Conservation (phyloP, 2,797 vertebrate species). For the Platalea minor region DNA sequence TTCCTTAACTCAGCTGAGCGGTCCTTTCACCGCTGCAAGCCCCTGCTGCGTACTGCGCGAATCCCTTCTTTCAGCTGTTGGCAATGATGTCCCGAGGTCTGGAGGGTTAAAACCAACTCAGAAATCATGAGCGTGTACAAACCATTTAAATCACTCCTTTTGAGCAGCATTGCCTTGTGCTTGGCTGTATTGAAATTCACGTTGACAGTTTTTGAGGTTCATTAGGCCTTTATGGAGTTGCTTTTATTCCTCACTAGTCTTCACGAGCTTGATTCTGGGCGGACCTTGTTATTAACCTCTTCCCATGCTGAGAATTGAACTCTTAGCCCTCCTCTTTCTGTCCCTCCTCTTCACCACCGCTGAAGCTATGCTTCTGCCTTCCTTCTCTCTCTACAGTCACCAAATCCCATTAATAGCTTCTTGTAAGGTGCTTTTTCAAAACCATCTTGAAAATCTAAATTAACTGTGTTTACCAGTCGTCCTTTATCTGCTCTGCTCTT, state of each 20-base stretch:
- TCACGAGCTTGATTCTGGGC: neutral
- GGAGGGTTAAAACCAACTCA: neutral
- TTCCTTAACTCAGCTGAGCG: neutral
- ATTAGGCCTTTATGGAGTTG: neutral
- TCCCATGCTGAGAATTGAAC: conserved; percentile 8
- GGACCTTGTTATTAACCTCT: conserved; percentile 35
- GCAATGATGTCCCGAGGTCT: neutral
- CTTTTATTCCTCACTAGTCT: neutral
- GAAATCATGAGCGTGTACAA: neutral
- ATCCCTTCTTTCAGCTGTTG: neutral
- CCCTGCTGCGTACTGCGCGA: neutral
- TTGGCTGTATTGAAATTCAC: neutral
- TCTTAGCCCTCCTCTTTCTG: neutral
- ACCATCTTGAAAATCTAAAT: conserved; percentile 23
- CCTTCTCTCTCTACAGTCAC: neutral
- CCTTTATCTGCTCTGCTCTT: neutral
- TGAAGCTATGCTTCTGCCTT: neutral
- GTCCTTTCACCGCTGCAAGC: neutral
- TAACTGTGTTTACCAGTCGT: neutral
- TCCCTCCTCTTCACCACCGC: neutral
- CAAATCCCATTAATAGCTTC: neutral
- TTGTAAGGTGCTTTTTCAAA: neutral
- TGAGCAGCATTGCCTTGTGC: neutral
- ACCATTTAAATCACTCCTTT: neutral
- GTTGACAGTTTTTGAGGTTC: neutral